phyloP scores from a whole-genome alignment of 2,797 vertebrate genomes.

The Heliangelus exortis region DNA sequence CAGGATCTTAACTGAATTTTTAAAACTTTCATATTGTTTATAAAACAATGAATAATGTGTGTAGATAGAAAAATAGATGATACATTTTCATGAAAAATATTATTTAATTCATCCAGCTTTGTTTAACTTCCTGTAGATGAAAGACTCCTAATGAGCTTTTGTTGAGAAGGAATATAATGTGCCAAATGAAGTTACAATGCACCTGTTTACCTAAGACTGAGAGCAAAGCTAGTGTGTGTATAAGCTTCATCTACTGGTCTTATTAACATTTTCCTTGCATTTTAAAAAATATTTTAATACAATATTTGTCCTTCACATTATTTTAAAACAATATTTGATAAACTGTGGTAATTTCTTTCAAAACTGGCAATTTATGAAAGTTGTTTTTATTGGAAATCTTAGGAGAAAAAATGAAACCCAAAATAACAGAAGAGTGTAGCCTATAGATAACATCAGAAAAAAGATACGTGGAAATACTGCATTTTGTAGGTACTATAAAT shows the following conservation, averaged over 20 bases:
- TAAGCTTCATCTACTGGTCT: neutral
- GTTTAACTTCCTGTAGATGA: neutral
- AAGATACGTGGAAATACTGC: neutral
- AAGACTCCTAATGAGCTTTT: neutral
- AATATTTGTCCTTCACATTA: neutral
- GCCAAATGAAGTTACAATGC: neutral
- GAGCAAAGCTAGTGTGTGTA: neutral
- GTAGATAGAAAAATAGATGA: neutral
- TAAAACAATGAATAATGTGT: neutral
- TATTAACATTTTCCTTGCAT: neutral
- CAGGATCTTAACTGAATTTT: neutral
- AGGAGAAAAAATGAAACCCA: neutral
- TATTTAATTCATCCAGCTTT: neutral
- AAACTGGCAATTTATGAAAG: neutral
- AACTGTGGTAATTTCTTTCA: neutral
- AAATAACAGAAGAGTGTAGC: neutral
- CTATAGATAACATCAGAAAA: neutral
- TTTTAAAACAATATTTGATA: neutral
- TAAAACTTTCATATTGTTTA: neutral
- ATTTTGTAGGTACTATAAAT: conserved; percentile 13
- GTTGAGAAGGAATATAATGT: neutral
- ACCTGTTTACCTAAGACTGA: neutral
- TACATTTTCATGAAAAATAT: neutral
- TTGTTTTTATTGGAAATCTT: neutral
- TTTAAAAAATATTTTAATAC: neutral